Conservation (phyloP, 2,113 vertebrate genomes). For the Capreolus pygargus region DNA sequence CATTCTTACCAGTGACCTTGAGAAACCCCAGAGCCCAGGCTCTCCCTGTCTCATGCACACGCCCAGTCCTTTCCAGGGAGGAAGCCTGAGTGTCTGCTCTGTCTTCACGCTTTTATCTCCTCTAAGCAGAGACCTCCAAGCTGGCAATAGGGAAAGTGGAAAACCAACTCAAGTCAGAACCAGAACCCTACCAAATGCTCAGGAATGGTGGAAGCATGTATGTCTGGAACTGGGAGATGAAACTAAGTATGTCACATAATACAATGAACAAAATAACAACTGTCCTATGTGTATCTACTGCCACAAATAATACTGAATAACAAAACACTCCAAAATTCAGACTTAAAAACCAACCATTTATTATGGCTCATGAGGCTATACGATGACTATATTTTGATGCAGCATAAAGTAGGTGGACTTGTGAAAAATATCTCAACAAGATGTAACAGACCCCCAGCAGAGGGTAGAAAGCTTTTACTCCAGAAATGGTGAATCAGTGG, state of each 20-base stretch:
- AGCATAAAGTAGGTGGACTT: neutral
- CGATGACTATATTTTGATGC: neutral
- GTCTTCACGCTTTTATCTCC: neutral
- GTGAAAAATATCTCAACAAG: neutral
- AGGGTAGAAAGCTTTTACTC: neutral
- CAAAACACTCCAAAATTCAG: neutral
- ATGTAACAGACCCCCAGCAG: neutral
- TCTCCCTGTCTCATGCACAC: neutral
- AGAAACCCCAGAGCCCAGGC: neutral
- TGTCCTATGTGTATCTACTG: neutral
- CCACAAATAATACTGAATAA: neutral
- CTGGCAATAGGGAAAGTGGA: neutral
- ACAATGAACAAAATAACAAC: neutral
- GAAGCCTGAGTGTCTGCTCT: neutral
- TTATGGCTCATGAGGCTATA: neutral
- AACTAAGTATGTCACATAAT: neutral
- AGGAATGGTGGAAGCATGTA: neutral
- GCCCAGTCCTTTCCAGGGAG: neutral
- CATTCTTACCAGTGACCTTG: neutral
- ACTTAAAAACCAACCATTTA: neutral
- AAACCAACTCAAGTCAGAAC: neutral
- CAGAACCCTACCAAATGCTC: neutral
- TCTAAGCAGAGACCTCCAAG: neutral
- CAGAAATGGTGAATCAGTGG: neutral
- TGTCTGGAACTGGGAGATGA: neutral